A percentile compares a stretch with the other conserved stretches of the same genome.
phyloP scores from a whole-genome alignment of 2,797 vertebrate genomes.

The Dendrocincla fuliginosa region DNA sequence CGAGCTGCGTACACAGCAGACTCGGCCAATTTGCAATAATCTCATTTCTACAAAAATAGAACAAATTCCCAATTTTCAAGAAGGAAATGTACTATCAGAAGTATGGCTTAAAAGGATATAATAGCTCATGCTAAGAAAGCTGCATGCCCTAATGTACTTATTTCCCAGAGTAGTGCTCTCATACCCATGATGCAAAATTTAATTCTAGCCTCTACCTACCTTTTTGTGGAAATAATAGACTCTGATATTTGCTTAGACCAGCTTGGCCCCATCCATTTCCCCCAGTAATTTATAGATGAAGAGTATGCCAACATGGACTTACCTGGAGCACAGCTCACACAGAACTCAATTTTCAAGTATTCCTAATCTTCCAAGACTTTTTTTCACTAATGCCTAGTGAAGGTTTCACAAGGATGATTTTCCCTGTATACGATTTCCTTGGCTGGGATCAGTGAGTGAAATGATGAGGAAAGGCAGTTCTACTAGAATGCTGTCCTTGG shows the following conservation, averaged over 20 bases:
- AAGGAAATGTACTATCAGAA: not conserved
- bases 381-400: not conserved
- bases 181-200: not conserved
- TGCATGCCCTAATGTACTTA: not conserved
- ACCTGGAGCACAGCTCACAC: not conserved
- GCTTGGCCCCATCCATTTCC: not conserved
- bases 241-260: not conserved
- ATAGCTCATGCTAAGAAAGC: not conserved
- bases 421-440: not conserved
- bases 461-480: not conserved
- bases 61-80: not conserved
- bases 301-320: not conserved
- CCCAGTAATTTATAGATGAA: not conserved
- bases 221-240: not conserved
- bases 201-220: not conserved
- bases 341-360: not conserved
- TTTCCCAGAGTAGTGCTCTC: not conserved
- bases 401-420: not conserved
- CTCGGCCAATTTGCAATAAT: not conserved
- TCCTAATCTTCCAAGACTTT: not conserved
- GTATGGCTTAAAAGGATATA: not conserved
- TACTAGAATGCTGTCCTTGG: not conserved
- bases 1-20: not conserved
- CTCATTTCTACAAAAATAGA: constrained; percentile 14
- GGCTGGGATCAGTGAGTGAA: not conserved